Conservation (phyloP, 2,888 invertebrate genomes). For the Parnassius mnemosyne region DNA sequence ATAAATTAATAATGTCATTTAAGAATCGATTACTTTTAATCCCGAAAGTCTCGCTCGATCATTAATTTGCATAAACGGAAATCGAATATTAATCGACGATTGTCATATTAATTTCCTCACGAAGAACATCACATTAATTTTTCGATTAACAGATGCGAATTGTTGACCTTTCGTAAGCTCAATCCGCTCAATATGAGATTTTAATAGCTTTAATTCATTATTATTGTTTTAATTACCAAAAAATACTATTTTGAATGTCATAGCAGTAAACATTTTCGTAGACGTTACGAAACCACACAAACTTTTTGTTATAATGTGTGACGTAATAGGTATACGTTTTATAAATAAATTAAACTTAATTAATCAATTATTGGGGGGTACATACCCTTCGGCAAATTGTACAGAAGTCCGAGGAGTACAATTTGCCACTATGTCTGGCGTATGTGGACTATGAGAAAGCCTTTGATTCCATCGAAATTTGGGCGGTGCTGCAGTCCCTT, state of each 20-base stretch:
- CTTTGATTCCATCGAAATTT: no score
- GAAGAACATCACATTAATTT: slow-evolving; percentile 13
- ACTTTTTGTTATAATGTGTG: not conserved
- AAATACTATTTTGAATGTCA: not conserved
- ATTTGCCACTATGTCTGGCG: no score
- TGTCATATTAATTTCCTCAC: slow-evolving; percentile 24
- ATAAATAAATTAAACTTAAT: no score
- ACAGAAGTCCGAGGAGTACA: no score
- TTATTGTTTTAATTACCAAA: not conserved
- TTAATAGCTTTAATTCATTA: slow-evolving; percentile 1
- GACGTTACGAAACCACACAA: not conserved
- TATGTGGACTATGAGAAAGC: no score
- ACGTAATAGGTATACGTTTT: no score
- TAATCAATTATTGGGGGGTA: no score
- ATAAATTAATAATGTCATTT: slow-evolving; percentile 4
- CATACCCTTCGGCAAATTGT: no score
- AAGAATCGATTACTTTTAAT: slow-evolving; percentile 16
- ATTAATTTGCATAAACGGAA: slow-evolving; percentile 23
- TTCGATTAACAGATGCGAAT: slow-evolving; percentile 23
- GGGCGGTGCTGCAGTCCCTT: no score
- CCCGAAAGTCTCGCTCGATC: not conserved
- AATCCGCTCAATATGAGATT: slow-evolving; percentile 12
- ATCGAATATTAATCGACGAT: slow-evolving; percentile 22
- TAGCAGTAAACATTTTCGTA: not conserved
- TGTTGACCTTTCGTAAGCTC: slow-evolving; percentile 22